A percentile compares a stretch with the other conserved stretches of the same genome.
Evolutionary conservation across 2,797 vertebrate species (phyloP).

Genomic region (Simalia tracyae): DNA sequence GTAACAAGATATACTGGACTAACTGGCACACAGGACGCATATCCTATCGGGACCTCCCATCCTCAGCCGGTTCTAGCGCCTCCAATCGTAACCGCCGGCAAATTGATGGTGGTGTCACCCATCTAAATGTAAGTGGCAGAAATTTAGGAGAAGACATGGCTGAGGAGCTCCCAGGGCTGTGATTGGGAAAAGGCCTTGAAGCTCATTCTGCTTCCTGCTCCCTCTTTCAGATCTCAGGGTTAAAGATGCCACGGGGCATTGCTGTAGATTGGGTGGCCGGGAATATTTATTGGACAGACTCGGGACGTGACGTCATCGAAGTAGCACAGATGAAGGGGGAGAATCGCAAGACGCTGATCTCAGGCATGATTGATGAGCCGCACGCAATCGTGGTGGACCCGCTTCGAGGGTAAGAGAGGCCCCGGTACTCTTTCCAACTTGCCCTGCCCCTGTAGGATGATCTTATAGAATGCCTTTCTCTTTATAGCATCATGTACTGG

Average conservation of each 20-base stretch:
- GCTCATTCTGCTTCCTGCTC: neutral
- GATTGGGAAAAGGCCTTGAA: neutral
- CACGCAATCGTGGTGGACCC: slow-evolving; percentile 95
- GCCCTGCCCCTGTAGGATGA: neutral
- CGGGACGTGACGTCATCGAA: slow-evolving; percentile 92
- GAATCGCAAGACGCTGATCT: slow-evolving; percentile 93
- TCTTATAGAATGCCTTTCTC: slow-evolving; percentile 4
- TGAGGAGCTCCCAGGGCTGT: neutral
- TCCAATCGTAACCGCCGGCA: slow-evolving; percentile 89
- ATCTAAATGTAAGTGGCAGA: slow-evolving; percentile 82
- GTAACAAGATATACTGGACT: slow-evolving; percentile 93
- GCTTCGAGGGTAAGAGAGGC: slow-evolving; percentile 80
- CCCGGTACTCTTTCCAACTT: neutral
- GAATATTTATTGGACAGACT: slow-evolving; percentile 97
- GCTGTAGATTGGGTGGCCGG: slow-evolving; percentile 97
- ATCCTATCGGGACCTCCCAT: slow-evolving; percentile 87
- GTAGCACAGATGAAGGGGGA: slow-evolving; percentile 90
- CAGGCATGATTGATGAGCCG: slow-evolving; percentile 96
- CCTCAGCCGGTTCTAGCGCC: slow-evolving; percentile 76
- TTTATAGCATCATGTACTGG: slow-evolving; percentile 94
- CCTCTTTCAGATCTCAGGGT: slow-evolving; percentile 82
- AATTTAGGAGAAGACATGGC: accelerated
- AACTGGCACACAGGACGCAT: slow-evolving; percentile 97
- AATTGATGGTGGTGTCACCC: slow-evolving; percentile 82
- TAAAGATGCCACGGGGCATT: slow-evolving; percentile 95